Evolutionary conservation across 1,140 invertebrate species (phyloP).

Genomic region (Zaprionus vittiger): DNA sequence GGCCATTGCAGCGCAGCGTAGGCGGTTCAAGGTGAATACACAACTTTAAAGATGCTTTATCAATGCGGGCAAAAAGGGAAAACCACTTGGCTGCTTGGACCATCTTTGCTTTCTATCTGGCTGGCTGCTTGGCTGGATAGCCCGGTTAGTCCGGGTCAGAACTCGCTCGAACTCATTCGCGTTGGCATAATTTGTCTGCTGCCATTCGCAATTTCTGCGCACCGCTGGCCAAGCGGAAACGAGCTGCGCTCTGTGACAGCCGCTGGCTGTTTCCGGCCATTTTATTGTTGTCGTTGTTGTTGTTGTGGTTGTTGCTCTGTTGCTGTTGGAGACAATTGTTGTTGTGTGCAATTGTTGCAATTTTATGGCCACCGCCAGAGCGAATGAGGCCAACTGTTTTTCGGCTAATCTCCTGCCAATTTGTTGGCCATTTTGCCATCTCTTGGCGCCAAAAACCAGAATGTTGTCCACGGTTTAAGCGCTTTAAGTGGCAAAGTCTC

Average conservation of each 20-base stretch:
- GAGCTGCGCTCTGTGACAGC: constrained; percentile 56
- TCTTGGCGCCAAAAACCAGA: constrained; percentile 7
- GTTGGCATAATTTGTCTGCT: constrained; percentile 53
- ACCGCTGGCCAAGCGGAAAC: constrained; percentile 65
- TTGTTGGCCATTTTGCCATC: constrained; percentile 51
- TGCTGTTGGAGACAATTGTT: constrained; percentile 15
- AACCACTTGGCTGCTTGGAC: background rate
- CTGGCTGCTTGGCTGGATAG: background rate
- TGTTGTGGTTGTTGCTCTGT: constrained; percentile 25
- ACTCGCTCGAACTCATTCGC: constrained; percentile 26
- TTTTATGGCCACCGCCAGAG: constrained; percentile 59
- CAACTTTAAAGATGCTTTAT: constrained; percentile 57
- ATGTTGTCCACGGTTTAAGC: constrained; percentile 21
- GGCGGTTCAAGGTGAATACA: constrained; percentile 37
- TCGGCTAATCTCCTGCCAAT: constrained; percentile 73
- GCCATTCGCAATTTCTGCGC: constrained; percentile 48
- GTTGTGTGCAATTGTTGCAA: constrained; percentile 69
- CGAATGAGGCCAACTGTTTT: constrained; percentile 69
- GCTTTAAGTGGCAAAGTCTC: constrained; percentile 1
- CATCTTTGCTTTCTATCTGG: background rate
- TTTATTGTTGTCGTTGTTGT: constrained; percentile 38
- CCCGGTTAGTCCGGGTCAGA: background rate
- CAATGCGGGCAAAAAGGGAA: constrained; percentile 2
- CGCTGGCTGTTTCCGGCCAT: constrained; percentile 60
- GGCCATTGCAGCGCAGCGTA: background rate